Evolutionary conservation across 2,888 invertebrate genomes (phyloP), one percentile per base, ranked within the genome.

Genomic region (Ochropacha duplaris): DNA sequence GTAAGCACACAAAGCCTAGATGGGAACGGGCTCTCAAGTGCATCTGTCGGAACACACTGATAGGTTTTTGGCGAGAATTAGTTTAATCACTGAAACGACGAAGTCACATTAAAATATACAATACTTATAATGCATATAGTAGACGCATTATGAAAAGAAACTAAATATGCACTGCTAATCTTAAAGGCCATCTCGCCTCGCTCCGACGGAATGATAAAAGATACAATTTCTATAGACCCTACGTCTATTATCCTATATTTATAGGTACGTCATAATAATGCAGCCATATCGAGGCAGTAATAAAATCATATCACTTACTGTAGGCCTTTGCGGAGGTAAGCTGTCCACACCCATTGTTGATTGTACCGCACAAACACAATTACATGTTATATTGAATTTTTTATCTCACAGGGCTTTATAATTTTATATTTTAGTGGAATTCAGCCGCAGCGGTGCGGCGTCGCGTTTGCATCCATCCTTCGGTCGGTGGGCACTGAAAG

Each of bases 281-380:
- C 50, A 26, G 50, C 22, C 49, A 60, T 4, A n/a, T 36, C 6
- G 31, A 11, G 8, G 11, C 31, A 31, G 31, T 31, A 31, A 36
- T 36, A 36, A 36, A 36, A 36, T n/a, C n/a, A 4, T 31, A 31
- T n/a, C 68, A 85, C 88, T 84, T 57, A 89, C 88, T 58, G 76
- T 73, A 3, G 79, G 72, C 54, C 87, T 71, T 58, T 81, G 84
- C 61, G 83, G 75, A 5, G 86, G 86, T 52, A 84, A 54, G 61
- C 85, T 89, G 69, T 91, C 91, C 69, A 90, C 88, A 56, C 91
- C 90, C 90, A 90, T 90, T 54, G n/a, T n/a, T n/a, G n/a, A n/a
- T 59, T 76, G 50, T 44, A 60, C 61, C 57, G 56, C 71, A 69
- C 70, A 65, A 61, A 57, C 72, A 72, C 71, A 62, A 58, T 76